phyloP scores from a whole-genome alignment of 35 echinoderm and acorn worm genomes.

The Apostichopus californicus region DNA sequence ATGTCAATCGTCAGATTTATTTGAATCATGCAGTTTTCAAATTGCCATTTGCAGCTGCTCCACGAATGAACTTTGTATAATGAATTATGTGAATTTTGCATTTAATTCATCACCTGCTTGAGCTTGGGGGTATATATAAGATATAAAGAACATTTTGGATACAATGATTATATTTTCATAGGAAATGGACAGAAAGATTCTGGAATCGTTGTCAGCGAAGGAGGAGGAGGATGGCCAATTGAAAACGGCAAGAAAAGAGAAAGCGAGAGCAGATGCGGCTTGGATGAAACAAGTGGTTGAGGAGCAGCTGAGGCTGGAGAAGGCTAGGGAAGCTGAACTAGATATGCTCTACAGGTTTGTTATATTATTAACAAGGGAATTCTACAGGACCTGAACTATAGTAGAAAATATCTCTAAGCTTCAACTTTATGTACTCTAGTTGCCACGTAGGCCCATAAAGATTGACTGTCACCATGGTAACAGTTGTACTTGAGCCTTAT shows the following conservation, averaged over 20 bases:
- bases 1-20: too few relatives aligned
- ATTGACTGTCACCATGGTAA: too few relatives aligned
- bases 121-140: too few relatives aligned
- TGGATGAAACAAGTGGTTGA: conserved; percentile 99
- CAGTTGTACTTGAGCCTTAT: too few relatives aligned
- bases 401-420: not conserved
- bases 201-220: conserved; percentile 81
- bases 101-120: too few relatives aligned
- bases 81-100: too few relatives aligned
- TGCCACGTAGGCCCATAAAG: not conserved
- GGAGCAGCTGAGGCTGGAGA: conserved; percentile 93
- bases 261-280: conserved; percentile 92
- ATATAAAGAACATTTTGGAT: too few relatives aligned
- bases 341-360: conserved; percentile 92
- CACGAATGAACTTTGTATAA: too few relatives aligned
- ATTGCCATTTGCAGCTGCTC: too few relatives aligned
- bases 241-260: conserved; percentile 76
- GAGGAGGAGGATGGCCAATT: conserved; percentile 69
- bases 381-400: not conserved
- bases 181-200: conserved; percentile 94
- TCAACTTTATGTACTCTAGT: not conserved
- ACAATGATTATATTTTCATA: conserved; percentile 6
- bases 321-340: conserved; percentile 91
- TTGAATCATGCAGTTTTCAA: too few relatives aligned
- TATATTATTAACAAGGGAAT: not conserved